Evolutionary conservation across 2,888 invertebrate species (phyloP).

Genomic region (Diadromus collaris): DNA sequence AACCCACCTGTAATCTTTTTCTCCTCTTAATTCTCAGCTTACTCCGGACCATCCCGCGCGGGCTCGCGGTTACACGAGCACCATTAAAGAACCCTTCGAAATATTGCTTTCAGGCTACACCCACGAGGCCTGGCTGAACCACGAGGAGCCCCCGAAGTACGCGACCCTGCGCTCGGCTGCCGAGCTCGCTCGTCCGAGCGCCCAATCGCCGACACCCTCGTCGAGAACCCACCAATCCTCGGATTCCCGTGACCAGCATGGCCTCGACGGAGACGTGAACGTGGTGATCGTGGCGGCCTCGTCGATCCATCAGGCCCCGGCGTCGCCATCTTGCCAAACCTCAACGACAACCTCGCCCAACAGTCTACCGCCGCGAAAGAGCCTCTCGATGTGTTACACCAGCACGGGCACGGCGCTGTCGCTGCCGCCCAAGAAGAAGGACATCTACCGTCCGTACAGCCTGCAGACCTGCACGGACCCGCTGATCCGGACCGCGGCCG

Average conservation of each 20-base stretch:
- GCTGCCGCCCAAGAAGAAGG: conserved; percentile 94
- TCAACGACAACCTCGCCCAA: conserved; percentile 64
- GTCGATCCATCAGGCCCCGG: conserved; percentile 65
- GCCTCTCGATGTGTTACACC: conserved; percentile 91
- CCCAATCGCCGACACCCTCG: conserved; percentile 68
- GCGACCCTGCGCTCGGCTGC: conserved; percentile 82
- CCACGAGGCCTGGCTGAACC: conserved; percentile 78
- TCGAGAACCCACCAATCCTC: conserved; percentile 56
- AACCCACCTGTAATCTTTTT: conserved; percentile 11
- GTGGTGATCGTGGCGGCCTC: conserved; percentile 48
- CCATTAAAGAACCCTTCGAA: conserved; percentile 10
- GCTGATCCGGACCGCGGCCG: conserved; percentile 84
- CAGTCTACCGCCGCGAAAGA: conserved; percentile 81
- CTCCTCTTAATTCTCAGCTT: background rate
- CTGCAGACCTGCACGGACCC: conserved; percentile 79
- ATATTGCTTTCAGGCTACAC: conserved; percentile 74
- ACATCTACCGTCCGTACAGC: conserved; percentile 94
- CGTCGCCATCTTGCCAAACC: conserved; percentile 67
- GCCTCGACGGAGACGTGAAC: conserved; percentile 75
- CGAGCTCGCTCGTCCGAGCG: conserved; percentile 78
- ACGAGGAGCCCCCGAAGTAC: conserved; percentile 81
- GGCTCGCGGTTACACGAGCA: background rate
- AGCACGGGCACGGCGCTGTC: conserved; percentile 92
- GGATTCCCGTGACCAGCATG: conserved; percentile 44
- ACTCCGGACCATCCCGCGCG: background rate